phyloP scores from a whole-genome alignment of 2,797 vertebrate species.

The Setipinna tenuifilis region DNA sequence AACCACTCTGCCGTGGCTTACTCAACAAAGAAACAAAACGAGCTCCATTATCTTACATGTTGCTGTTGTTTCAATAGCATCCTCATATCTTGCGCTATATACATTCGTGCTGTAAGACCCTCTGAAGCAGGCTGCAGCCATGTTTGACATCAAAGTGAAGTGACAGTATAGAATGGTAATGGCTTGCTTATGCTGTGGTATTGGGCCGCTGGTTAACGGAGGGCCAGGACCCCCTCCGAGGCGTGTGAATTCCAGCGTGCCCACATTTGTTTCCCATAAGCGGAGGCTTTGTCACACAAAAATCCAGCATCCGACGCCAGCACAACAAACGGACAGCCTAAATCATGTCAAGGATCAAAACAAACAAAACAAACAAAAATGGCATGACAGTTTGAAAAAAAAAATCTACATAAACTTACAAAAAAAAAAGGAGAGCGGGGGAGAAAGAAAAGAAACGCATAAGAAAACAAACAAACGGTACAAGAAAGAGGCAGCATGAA shows the following conservation, averaged over 20 bases:
- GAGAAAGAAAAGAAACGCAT: neutral
- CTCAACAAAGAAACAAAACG: neutral
- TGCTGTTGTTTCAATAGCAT: neutral
- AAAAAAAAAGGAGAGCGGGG: neutral
- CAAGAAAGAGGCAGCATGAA: neutral
- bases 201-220: constrained; percentile 11
- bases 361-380: constrained; percentile 1
- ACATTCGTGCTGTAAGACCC: neutral
- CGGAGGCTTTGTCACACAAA: constrained; percentile 24
- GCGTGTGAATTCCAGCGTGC: constrained; percentile 35
- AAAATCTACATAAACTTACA: neutral
- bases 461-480: constrained; percentile 15
- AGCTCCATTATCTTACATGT: neutral
- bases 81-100: neutral
- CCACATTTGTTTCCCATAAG: constrained; percentile 52
- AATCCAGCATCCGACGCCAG: neutral
- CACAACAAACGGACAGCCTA: constrained; percentile 25
- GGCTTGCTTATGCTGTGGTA: constrained; percentile 18
- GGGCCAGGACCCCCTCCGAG: constrained; percentile 11
- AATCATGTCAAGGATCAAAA: constrained; percentile 27
- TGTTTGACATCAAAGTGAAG: neutral
- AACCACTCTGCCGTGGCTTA: neutral
- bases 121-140: neutral
- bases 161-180: constrained; percentile 17
- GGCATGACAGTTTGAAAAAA: neutral